A percentile compares a stretch with the other conserved stretches of the same genome.
Conservation (phyloP, 1,140 invertebrate genomes). For the Saccostrea echinata region DNA sequence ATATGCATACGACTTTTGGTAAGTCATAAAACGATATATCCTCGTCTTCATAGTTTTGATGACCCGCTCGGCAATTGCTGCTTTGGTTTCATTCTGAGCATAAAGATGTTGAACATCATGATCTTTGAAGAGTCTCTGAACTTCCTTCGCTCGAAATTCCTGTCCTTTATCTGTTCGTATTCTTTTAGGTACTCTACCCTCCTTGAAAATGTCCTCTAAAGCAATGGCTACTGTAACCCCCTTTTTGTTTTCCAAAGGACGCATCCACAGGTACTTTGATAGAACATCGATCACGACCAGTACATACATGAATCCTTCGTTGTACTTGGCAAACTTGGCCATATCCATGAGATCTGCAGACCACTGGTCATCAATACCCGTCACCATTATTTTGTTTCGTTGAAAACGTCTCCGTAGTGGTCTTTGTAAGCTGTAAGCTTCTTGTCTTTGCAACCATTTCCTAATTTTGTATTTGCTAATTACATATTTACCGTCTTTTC, state of each 20-base stretch:
- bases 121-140: not conserved
- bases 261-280: conserved; percentile 47
- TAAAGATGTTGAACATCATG: conserved; percentile 39
- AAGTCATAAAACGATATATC: too few species aligned
- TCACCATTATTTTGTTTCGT: conserved; percentile 35
- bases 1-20: conserved; percentile 12
- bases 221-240: conserved; percentile 28
- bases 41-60: not conserved
- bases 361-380: conserved; percentile 52
- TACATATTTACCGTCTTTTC: conserved; percentile 22
- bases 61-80: conserved; percentile 21
- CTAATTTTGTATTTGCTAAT: conserved; percentile 51
- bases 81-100: conserved; percentile 43
- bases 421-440: conserved; percentile 42
- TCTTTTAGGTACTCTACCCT: conserved; percentile 11
- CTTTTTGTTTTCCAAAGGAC: conserved; percentile 41
- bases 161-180: conserved; percentile 46
- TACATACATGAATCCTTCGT: conserved; percentile 13
- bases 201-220: not conserved
- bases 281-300: conserved; percentile 47
- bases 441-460: conserved; percentile 54
- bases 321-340: conserved; percentile 44
- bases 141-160: conserved; percentile 36
- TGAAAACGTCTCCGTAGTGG: conserved; percentile 2
- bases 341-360: conserved; percentile 51